A percentile compares a stretch with the other conserved stretches of the same genome.
Conservation (phyloP, 1,140 invertebrate genomes). For the Battus philenor region DNA sequence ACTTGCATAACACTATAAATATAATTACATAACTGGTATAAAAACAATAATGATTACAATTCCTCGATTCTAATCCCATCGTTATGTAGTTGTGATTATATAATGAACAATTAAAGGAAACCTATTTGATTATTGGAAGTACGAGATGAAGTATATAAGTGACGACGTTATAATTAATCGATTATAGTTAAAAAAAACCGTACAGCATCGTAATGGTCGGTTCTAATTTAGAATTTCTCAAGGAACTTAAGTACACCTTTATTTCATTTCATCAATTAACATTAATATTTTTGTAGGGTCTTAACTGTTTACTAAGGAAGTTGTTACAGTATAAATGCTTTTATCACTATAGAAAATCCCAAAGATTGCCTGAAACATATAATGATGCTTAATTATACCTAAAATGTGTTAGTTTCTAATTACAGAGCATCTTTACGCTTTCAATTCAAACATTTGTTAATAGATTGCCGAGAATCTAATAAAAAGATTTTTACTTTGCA, state of each 20-base stretch:
- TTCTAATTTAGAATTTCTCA: conserved; percentile 11
- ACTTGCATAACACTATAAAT: conserved; percentile 70
- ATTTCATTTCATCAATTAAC: not conserved
- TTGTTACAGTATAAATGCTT: not conserved
- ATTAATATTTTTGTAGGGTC: too few relatives aligned
- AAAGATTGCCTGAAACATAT: not conserved
- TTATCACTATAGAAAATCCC: not conserved
- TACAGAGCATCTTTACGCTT: not conserved
- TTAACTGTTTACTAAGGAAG: not conserved
- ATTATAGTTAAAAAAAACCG: not conserved
- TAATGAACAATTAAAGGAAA: conserved; percentile 19
- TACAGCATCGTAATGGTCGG: too few relatives aligned
- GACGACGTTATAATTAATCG: not conserved
- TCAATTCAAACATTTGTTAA: too few relatives aligned
- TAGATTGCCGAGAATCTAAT: too few relatives aligned
- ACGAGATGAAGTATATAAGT: not conserved
- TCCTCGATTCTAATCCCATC: conserved; percentile 47
- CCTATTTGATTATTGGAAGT: conserved; percentile 26
- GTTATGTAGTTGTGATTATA: conserved; percentile 6
- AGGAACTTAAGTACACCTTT: conserved; percentile 7
- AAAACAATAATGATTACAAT: conserved; percentile 67
- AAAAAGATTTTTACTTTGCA: too few relatives aligned
- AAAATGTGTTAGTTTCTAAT: too few relatives aligned
- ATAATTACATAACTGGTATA: conserved; percentile 54
- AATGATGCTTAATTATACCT: not conserved